Base-by-base conservation (phyloP, 2,888 invertebrate species). In the Cerastoderma edule region DNA sequence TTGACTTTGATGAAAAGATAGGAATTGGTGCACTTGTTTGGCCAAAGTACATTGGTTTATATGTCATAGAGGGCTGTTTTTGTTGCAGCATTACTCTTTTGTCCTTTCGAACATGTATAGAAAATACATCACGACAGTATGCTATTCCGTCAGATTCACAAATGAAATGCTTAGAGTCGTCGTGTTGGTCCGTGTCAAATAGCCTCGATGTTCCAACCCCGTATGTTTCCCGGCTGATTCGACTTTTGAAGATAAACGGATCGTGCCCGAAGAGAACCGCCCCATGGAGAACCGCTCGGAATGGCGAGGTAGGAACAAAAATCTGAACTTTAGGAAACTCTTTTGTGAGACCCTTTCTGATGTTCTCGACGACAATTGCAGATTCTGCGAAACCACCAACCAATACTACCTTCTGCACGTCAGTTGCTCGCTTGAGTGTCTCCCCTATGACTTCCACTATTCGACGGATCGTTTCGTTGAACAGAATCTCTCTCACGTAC, bases 101-200 rank as follows among this genome's bases (percentile, higher is more conserved):
- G 2, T 67, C 75, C 63, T 63, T 75, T 10, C 57, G 27, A 0
- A 67, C 74, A 68, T 78, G 74, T 22, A 78, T 53, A 22, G 30
- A 22, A 66, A 78, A 72, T 10, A 75, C 24, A 24, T 75, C 69
- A 46, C 60, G 65, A 54, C 74, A 78, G 16, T 66, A 65, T 13
- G 44, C 39, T 35, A 48, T 39, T 0, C 71, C 71, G 16, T 33
- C 35, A 5, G 64, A 70, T 8, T 64, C 24, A n/a, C 56, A 28
- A 2, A 8, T 60, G 66, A 56, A 63, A 60, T 60, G 66, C 33
- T 79, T 75, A 0, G 22, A 16, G 13, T 65, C 30, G 56, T 69
- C 69, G 44, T 75, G 75, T 46, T 28, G 39, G 8, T 22, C 64
- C 0, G 39, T 46, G 35, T 70, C 65, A 63, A 76, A 80, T 28